Base-by-base conservation (phyloP, 2,113 vertebrate species). In the Leptobrachium leishanense region DNA sequence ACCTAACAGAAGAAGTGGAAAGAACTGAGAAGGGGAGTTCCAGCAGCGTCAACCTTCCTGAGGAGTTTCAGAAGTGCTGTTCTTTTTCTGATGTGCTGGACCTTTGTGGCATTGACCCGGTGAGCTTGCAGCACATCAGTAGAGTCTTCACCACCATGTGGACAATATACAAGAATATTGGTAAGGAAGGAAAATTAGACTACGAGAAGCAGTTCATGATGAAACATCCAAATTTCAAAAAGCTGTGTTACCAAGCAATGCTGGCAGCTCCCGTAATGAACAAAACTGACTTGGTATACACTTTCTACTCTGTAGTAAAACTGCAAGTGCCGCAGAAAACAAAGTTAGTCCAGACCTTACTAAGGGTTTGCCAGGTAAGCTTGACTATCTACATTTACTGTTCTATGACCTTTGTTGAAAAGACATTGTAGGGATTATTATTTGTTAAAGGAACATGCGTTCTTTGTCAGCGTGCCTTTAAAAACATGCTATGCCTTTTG, bases 51-150 rank as follows among this genome's bases (percentile, higher is more conserved):
- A 55, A 73, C 0, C 92, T 93, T 84, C n/a, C 65, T 1, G 46
- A 54, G 2, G 82, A 77, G 0, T 89, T 95, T 62, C 40, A 2
- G 43, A 82, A 70, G 0, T 97, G 94, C 31, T 43, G 59, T 64
- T 96, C 94, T 8, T 92, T 95, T 0, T 90, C 87, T 0, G 97
- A 98, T 0, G 94, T 94, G 1, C 83, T 99, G 20, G 95, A 98
- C 74, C 55, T 89, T 43, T 85, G 85, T 72, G 39, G 76, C 0
- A 67, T 82, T 46, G 83, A 74, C 3, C 72, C 88, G 0, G 7
- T 86, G 63, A 87, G 89, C 0, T 1, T 5, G 4, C 84, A 76
- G 42, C 82, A 90, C 68, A 11, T 91, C 73, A 90, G 94, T 82
- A 91, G 81, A 73, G 85, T 82, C 74, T 84, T 99, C 40, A 85